Base-by-base conservation (phyloP, 2,888 invertebrate genomes). In the Cephus sareptanus region DNA sequence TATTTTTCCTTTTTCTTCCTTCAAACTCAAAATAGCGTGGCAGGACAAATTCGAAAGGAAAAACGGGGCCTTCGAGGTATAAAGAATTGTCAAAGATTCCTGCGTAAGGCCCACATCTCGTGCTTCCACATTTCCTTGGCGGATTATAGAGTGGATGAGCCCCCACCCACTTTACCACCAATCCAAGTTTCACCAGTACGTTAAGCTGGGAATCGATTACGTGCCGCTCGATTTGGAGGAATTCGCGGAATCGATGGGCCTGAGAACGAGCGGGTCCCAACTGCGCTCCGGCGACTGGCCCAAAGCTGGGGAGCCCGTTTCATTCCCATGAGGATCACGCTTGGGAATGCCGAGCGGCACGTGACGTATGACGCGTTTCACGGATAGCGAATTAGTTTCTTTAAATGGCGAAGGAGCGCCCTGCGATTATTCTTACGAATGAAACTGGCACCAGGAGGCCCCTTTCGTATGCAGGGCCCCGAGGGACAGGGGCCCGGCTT, bases 271-370 rank as follows among this genome's bases (percentile, higher is more conserved):
- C 56, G 23, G 56, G 56, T 56, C 23, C 23, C 56, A 23, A 56
- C 23, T 9, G 23, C 4, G 56, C 23, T 23, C 56, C 23, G 23
- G 2, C 23, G 9, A 56, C 56, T 56, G 56, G 56, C 56, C 56
- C 56, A 56, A 56, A 23, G 9, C 56, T 23, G 56, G 56, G 23
- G 23, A 56, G 56, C 56, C 1, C 56, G 9, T 56, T 56, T 23
- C 23, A 56, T 56, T 84, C 79, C 75, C 76, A 85, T 84, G 86
- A 71, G 75, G 75, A 81, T 84, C 87, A 85, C 85, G 86, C 85
- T 74, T 77, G 56, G 56, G 56, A 56, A 56, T 56, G 23, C 9
- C 56, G 9, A 56, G 2, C 9, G 31, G 79, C 77, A 77, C 81
- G 83, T 77, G 83, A 79, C 34, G 74, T 11, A 34, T 34, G 78